Evolutionary conservation across 2,888 invertebrate genomes (phyloP).

Genomic region (Ormyrus labotus): DNA sequence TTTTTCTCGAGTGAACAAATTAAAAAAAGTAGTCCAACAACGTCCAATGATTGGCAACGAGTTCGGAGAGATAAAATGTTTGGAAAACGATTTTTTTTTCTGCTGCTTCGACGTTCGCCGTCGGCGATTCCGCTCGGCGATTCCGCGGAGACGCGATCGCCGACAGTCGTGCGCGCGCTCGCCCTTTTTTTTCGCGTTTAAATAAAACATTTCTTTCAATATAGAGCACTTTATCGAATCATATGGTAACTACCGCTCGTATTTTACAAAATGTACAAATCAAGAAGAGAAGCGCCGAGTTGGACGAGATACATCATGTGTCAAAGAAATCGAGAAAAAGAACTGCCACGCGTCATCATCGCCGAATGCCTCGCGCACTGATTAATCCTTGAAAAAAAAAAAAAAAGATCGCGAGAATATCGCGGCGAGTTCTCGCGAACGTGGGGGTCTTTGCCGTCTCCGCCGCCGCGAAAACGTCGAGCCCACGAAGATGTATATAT

Average conservation of each 20-base stretch:
- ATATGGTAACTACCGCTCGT: constrained; percentile 22
- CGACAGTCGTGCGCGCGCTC: background rate
- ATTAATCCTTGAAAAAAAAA: constrained; percentile 2
- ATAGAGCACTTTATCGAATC: background rate
- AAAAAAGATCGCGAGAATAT: no score
- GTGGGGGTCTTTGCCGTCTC: constrained; percentile 46
- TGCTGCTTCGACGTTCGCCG: background rate
- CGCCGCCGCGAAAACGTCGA: constrained; percentile 44
- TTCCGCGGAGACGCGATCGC: no score
- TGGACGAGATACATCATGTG: background rate
- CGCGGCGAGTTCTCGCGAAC: background rate
- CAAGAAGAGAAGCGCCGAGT: constrained; percentile 5
- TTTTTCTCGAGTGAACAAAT: background rate
- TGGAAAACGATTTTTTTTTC: constrained; percentile 6
- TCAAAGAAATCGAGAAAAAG: background rate
- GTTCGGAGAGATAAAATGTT: no score
- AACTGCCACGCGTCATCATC: no score
- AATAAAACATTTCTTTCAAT: constrained; percentile 27
- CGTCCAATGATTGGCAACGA: no score
- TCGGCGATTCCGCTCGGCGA: background rate
- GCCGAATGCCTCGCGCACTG: no score
- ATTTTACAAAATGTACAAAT: constrained; percentile 51
- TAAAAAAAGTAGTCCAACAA: no score
- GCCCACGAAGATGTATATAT: constrained; percentile 37
- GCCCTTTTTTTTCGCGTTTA: constrained; percentile 6